Conservation (phyloP, 2,113 vertebrate species). For the Eonycteris spelaea region DNA sequence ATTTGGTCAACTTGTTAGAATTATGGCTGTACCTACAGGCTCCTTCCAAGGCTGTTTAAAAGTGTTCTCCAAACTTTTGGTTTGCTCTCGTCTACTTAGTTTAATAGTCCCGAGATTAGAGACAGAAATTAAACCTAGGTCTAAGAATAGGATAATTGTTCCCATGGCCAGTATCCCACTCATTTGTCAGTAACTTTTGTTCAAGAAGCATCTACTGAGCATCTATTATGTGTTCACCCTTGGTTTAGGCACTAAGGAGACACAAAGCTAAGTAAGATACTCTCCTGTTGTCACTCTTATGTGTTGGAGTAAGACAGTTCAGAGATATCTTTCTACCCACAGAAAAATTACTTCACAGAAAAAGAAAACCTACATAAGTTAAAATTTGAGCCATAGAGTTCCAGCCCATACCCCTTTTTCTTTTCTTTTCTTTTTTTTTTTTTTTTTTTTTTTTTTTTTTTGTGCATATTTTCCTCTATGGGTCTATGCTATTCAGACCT, state of each 20-base stretch:
- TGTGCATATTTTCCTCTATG: background rate
- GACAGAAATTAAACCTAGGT: background rate
- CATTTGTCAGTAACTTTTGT: background rate
- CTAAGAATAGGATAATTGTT: background rate
- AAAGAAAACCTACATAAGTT: background rate
- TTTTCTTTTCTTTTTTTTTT: background rate
- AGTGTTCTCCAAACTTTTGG: background rate
- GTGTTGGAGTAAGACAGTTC: background rate
- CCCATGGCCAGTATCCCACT: background rate
- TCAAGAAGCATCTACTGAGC: background rate
- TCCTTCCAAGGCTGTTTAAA: conserved; percentile 43
- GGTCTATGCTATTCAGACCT: background rate
- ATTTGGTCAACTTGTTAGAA: conserved; percentile 71
- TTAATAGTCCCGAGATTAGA: background rate
- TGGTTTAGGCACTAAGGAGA: background rate
- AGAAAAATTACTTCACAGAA: background rate
- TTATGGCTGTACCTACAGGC: conserved; percentile 53
- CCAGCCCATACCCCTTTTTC: background rate
- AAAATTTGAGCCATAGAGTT: background rate
- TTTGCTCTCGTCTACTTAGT: background rate
- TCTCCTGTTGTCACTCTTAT: background rate
- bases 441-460: background rate
- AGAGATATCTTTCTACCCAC: background rate
- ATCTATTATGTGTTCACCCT: background rate
- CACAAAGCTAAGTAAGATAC: background rate